These are phyloP conservation scores for Tupaia chinensis DNA, from an alignment of 2,113 vertebrate genomes.

Conservation along the genomic window DNA sequence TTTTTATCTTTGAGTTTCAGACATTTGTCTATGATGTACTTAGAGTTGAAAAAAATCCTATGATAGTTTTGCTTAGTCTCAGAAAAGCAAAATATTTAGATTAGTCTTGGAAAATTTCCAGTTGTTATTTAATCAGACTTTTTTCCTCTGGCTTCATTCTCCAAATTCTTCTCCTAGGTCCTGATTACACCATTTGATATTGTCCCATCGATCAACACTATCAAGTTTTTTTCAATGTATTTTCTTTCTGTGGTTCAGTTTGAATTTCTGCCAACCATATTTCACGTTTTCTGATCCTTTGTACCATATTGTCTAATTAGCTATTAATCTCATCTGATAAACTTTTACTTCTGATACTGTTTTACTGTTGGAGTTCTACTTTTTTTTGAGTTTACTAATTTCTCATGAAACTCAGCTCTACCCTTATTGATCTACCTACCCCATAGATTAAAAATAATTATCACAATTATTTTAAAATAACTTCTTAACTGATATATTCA, in stretches of 20 bases:
- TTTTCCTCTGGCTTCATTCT: background rate
- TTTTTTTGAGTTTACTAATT: background rate
- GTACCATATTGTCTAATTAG: background rate
- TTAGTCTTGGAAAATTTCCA: background rate
- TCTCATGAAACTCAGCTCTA: background rate
- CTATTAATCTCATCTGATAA: background rate
- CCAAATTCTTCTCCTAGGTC: background rate
- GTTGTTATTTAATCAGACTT: background rate
- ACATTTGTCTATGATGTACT: background rate
- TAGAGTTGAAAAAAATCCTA: too few relatives aligned
- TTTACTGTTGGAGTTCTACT: background rate
- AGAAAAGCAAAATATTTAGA: background rate
- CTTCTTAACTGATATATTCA: background rate
- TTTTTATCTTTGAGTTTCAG: background rate
- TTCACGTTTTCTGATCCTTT: background rate
- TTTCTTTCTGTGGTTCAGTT: conserved; percentile 1
- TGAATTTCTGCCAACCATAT: background rate
- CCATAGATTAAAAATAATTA: background rate
- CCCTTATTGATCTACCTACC: background rate
- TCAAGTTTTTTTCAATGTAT: background rate
- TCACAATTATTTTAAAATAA: background rate
- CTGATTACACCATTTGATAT: background rate
- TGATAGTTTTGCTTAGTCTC: background rate
- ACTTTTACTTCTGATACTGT: background rate
- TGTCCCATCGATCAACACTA: background rate